These are phyloP conservation scores for Pseudomyrmex gracilis DNA, from an alignment of 1,140 invertebrate species.

Conservation along the genomic window DNA sequence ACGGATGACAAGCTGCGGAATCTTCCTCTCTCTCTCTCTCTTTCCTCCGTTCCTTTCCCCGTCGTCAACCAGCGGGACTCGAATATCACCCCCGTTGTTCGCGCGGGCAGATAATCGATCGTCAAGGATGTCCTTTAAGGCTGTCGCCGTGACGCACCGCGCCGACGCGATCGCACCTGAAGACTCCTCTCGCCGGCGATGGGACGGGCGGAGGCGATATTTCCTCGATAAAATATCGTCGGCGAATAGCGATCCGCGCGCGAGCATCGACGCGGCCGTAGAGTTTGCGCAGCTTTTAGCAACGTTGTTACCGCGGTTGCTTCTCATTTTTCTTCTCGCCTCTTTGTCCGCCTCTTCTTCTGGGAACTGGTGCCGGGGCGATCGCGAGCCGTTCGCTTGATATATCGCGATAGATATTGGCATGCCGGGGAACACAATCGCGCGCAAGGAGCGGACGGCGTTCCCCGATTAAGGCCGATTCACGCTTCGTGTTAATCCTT, in stretches of 20 bases:
- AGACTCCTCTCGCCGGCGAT: background rate
- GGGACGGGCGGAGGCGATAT: constrained; percentile 51
- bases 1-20: constrained; percentile 71
- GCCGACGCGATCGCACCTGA: constrained; percentile 54
- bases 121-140: constrained; percentile 67
- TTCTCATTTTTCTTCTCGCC: constrained; percentile 62
- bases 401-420: constrained; percentile 66
- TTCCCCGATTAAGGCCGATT: constrained; percentile 52
- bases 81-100: constrained; percentile 35
- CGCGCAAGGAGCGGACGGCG: constrained; percentile 16
- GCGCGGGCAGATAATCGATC: constrained; percentile 69
- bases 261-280: constrained; percentile 21
- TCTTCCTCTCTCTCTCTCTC: constrained; percentile 13
- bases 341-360: constrained; percentile 58
- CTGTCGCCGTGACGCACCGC: constrained; percentile 68
- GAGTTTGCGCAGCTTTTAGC: constrained; percentile 65
- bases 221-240: constrained; percentile 67
- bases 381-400: constrained; percentile 57
- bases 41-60: background rate
- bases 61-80: constrained; percentile 13
- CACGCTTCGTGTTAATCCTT: constrained; percentile 36
- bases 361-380: constrained; percentile 51
- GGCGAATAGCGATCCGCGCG: constrained; percentile 44
- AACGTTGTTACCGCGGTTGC: constrained; percentile 56
- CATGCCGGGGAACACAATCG: constrained; percentile 56